phyloP scores from a whole-genome alignment of 2,113 vertebrate genomes.

The Salminus brasiliensis region DNA sequence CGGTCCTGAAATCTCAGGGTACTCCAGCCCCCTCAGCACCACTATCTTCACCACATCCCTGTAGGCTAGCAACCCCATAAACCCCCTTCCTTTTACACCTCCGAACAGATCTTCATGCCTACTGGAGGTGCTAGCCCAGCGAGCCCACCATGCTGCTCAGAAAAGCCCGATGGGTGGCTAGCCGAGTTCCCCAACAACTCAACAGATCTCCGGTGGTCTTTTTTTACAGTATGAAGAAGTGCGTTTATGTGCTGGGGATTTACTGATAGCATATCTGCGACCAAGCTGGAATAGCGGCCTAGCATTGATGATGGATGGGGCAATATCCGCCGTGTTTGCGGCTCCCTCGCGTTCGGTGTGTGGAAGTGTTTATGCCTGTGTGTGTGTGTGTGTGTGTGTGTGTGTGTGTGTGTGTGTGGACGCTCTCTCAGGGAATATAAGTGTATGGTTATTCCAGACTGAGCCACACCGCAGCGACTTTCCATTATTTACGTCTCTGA shows the following conservation, averaged over 20 bases:
- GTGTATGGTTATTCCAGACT: background rate
- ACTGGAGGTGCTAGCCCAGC: too few species aligned
- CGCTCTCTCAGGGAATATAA: background rate
- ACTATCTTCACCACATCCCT: too few species aligned
- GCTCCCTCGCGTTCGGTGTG: background rate
- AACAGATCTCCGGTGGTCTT: background rate
- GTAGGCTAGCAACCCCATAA: too few species aligned
- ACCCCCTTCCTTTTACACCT: too few species aligned
- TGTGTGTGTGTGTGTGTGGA: background rate
- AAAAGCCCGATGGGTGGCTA: background rate
- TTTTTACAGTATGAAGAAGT: background rate
- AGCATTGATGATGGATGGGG: constrained; percentile 6
- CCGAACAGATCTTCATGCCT: too few species aligned
- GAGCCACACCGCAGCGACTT: background rate
- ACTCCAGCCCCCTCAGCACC: too few species aligned
- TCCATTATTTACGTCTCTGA: background rate
- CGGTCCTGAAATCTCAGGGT: too few species aligned
- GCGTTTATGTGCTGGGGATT: background rate
- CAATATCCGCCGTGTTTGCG: background rate
- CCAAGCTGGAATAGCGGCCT: background rate
- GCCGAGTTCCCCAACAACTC: background rate
- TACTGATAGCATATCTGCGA: background rate
- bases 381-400: background rate
- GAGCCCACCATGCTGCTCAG: too few species aligned
- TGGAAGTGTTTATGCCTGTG: background rate